Percentiles rank a stretch among this genome's conserved stretches.
phyloP scores from a whole-genome alignment of 2,113 vertebrate genomes.

The Tupaia tana region DNA sequence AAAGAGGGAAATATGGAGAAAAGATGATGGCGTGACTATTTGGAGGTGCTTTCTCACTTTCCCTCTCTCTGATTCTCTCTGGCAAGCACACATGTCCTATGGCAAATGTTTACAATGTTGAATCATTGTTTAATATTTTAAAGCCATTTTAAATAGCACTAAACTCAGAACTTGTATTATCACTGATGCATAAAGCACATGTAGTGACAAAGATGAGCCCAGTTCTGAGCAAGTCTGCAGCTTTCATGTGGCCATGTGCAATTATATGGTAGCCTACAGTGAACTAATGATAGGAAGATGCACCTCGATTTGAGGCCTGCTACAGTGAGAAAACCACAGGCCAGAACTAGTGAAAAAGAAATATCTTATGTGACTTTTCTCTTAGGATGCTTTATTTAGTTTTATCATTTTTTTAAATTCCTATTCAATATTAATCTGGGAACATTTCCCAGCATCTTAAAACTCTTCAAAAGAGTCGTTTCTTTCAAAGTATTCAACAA shows the following conservation, averaged over 20 bases:
- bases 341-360: neutral
- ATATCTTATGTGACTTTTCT: neutral
- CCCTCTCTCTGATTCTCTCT: no score
- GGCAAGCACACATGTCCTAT: no score
- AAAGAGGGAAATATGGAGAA: no score
- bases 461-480: neutral
- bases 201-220: neutral
- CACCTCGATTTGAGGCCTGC: neutral
- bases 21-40: no score
- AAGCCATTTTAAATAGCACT: neutral
- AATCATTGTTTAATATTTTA: neutral
- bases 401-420: neutral
- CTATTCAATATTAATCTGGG: constrained; percentile 31
- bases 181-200: rapidly evolving
- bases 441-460: constrained; percentile 47
- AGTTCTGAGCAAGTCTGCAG: neutral
- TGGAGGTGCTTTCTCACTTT: no score
- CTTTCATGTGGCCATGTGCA: no score
- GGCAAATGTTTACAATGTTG: no score
- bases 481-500: constrained; percentile 4
- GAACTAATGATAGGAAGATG: rapidly evolving
- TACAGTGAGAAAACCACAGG: neutral
- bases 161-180: neutral
- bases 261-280: rapidly evolving
- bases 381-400: neutral